These are phyloP conservation scores for Drosophila algonquin DNA, from an alignment of 2,888 invertebrate species.

Conservation along the genomic window DNA sequence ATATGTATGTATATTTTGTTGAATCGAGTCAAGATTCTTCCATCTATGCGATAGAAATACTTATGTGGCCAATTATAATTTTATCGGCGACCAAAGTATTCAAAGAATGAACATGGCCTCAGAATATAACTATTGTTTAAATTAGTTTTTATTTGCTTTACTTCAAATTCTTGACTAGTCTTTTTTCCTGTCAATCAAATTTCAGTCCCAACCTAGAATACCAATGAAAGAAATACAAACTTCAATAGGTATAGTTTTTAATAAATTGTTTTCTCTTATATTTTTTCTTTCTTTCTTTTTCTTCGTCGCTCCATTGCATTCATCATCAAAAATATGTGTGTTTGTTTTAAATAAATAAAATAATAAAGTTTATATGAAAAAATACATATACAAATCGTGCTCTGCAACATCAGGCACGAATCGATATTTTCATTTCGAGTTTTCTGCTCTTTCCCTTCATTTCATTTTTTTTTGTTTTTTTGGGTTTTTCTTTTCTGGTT, in stretches of 20 bases:
- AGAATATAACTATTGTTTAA: too few relatives aligned
- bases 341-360: constrained; percentile 73
- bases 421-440: constrained; percentile 56
- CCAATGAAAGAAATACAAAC: constrained; percentile 23
- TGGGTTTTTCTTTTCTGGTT: constrained; percentile 30
- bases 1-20: too few relatives aligned
- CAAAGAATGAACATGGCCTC: too few relatives aligned
- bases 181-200: neutral
- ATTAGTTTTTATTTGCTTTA: too few relatives aligned
- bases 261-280: constrained; percentile 70
- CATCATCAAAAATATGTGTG: constrained; percentile 59
- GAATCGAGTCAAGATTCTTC: neutral
- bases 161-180: neutral
- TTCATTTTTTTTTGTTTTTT: constrained; percentile 13
- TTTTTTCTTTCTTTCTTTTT: constrained; percentile 61
- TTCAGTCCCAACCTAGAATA: neutral
- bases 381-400: constrained; percentile 64
- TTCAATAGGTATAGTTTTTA: constrained; percentile 55
- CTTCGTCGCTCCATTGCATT: constrained; percentile 53
- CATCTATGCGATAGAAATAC: too few relatives aligned
- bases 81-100: too few relatives aligned
- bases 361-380: constrained; percentile 69
- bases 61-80: too few relatives aligned
- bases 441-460: constrained; percentile 6
- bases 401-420: constrained; percentile 71